Conservation (phyloP, 1,140 invertebrate species). For the Anastatus disparis region DNA sequence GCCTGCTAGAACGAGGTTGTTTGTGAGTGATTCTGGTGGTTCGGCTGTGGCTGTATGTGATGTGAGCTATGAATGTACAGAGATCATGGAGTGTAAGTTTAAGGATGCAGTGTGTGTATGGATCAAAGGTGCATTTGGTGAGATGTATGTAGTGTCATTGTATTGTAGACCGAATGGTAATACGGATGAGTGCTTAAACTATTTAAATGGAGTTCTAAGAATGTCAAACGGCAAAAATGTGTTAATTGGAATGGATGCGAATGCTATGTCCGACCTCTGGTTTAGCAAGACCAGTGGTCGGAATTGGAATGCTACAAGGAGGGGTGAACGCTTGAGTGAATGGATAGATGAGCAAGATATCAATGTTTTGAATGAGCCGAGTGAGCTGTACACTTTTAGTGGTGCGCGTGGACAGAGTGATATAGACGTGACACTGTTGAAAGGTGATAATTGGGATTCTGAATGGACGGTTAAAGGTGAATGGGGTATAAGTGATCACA, state of each 20-base stretch:
- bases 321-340: background rate
- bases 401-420: constrained; percentile 30
- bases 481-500: no score
- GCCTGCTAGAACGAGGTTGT: background rate
- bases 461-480: no score
- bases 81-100: background rate
- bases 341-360: background rate
- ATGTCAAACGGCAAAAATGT: background rate
- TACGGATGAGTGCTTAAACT: background rate
- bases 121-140: background rate
- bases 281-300: background rate
- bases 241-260: background rate
- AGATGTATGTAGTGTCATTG: constrained; percentile 47
- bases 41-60: background rate
- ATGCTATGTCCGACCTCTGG: background rate
- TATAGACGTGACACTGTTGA: no score
- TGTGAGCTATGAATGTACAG: background rate
- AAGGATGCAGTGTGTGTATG: background rate
- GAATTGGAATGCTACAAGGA: background rate
- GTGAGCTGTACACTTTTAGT: background rate
- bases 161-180: background rate
- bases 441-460: no score
- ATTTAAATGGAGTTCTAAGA: background rate
- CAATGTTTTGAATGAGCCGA: background rate
- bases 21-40: background rate